A percentile compares a stretch with the other conserved stretches of the same genome.
These are phyloP conservation scores for Sebastes trivittatus DNA, from an alignment of 2,797 vertebrate genomes.

Conservation along the genomic window DNA sequence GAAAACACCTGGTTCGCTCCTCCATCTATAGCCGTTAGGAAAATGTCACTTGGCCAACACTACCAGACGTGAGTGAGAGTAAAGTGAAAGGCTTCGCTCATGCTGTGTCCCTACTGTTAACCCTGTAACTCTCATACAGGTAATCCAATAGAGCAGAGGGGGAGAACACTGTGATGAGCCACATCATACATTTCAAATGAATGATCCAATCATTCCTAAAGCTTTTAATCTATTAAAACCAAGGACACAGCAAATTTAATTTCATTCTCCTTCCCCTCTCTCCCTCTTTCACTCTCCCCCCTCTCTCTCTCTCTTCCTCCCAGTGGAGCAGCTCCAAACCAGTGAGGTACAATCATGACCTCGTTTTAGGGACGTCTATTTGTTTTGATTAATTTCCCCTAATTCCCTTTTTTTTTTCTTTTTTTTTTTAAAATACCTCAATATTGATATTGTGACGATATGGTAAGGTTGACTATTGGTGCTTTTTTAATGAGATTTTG, in stretches of 20 bases:
- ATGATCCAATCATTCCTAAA: slow-evolving; percentile 73
- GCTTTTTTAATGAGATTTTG: no score
- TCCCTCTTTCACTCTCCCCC: background rate
- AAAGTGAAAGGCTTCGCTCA: slow-evolving; percentile 2
- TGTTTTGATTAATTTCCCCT: slow-evolving; percentile 68
- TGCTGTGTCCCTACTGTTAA: slow-evolving; percentile 7
- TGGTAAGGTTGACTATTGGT: no score
- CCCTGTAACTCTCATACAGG: slow-evolving; percentile 29
- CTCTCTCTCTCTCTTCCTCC: background rate
- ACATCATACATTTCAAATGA: slow-evolving; percentile 69
- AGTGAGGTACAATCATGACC: slow-evolving; percentile 47
- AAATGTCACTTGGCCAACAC: slow-evolving; percentile 12
- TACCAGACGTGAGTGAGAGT: background rate
- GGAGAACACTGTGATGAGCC: background rate
- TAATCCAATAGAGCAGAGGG: slow-evolving; percentile 56
- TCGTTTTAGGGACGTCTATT: slow-evolving; percentile 48
- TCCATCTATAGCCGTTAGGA: background rate
- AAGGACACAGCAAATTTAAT: slow-evolving; percentile 73
- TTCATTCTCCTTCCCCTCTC: slow-evolving; percentile 16
- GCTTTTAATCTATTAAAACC: slow-evolving; percentile 80
- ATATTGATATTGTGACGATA: no score
- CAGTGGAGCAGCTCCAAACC: slow-evolving; percentile 49
- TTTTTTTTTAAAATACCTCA: background rate
- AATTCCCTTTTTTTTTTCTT: slow-evolving; percentile 44
- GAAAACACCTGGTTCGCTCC: slow-evolving; percentile 38